Evolutionary conservation across 2,797 vertebrate genomes (phyloP).

Genomic region (Etheostoma perlongum): DNA sequence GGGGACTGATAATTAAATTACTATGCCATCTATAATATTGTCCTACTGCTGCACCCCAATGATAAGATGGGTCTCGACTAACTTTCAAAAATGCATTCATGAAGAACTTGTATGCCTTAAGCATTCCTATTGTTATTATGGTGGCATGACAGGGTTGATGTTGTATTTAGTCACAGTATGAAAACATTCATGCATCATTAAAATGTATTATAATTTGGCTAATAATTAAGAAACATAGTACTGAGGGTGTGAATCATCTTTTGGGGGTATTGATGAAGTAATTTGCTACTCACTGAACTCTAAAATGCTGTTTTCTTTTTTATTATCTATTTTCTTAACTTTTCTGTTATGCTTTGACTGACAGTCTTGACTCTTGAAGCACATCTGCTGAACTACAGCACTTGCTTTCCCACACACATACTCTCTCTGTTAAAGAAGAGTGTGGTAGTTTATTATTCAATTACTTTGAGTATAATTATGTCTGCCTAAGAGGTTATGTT

Average conservation of each 20-base stretch:
- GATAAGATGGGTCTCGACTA: constrained; percentile 26
- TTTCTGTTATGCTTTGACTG: not conserved
- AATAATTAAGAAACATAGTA: constrained; percentile 42
- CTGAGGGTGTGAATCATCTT: constrained; percentile 34
- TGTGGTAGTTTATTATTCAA: not conserved
- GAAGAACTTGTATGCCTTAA: constrained; percentile 35
- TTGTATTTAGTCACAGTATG: constrained; percentile 46
- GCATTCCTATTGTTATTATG: constrained; percentile 37
- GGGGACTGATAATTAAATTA: constrained; percentile 59
- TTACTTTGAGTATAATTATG: constrained; percentile 4
- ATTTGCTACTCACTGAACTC: constrained; percentile 27
- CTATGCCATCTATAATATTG: constrained; percentile 51
- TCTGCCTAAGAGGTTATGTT: not conserved
- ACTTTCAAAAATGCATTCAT: constrained; percentile 45
- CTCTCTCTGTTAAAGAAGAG: not conserved
- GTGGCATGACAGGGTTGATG: constrained; percentile 11
- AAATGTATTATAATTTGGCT: constrained; percentile 41
- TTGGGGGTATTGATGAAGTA: constrained; percentile 13
- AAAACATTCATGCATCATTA: constrained; percentile 53
- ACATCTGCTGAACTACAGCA: not conserved
- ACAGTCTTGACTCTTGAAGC: not conserved
- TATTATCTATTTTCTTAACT: not conserved
- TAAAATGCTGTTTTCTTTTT: not conserved
- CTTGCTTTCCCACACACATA: not conserved
- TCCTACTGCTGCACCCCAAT: constrained; percentile 41